Conservation (phyloP, 64 coral and sea anemone genomes). For the Exaiptasia diaphana region DNA sequence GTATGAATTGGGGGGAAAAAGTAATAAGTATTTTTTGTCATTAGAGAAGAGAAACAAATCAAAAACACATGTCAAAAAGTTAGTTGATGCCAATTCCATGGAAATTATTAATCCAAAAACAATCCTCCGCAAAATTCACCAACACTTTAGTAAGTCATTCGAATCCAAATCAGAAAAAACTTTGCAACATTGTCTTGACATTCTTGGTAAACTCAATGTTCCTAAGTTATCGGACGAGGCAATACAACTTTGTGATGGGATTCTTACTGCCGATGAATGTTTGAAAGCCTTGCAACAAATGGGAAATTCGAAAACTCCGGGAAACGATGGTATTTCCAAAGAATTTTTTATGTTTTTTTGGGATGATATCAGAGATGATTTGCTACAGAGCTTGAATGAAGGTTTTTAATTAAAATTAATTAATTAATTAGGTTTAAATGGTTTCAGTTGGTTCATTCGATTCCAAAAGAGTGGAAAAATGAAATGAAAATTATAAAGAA, state of each 20-base stretch:
- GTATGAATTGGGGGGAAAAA: constrained; percentile 11
- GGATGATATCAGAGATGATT: neutral
- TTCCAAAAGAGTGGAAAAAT: no score
- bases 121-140: neutral
- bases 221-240: constrained; percentile 2
- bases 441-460: no score
- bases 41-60: neutral
- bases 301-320: neutral
- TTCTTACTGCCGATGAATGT: constrained; percentile 17
- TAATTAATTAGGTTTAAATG: no score
- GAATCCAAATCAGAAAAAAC: neutral
- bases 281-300: neutral
- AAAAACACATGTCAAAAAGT: constrained; percentile 8
- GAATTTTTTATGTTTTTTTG: constrained; percentile 27
- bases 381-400: constrained; percentile 6
- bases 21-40: constrained; percentile 5
- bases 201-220: neutral
- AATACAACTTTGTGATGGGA: neutral
- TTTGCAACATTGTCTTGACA: neutral
- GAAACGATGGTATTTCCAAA: constrained; percentile 3
- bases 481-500: no score
- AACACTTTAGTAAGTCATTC: neutral
- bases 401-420: no score
- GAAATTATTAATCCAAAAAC: neutral
- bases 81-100: neutral